phyloP scores from a whole-genome alignment of 1,140 invertebrate species.

The Drosophila kepulauana region DNA sequence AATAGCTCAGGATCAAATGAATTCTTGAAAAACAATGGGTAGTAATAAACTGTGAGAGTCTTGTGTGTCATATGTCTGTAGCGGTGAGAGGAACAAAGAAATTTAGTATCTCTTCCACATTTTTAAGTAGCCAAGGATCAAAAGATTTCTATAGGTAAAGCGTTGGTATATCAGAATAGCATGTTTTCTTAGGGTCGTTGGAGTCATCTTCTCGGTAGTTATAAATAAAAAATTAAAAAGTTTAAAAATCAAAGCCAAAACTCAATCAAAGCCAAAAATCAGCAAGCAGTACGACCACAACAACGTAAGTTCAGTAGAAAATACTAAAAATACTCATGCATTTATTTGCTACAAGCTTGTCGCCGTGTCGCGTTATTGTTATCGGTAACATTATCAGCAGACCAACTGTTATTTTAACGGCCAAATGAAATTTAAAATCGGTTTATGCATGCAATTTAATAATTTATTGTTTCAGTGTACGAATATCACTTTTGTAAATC shows the following conservation, averaged over 20 bases:
- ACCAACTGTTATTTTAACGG: background rate
- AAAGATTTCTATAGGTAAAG: no score
- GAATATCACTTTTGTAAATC: background rate
- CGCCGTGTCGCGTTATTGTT: background rate
- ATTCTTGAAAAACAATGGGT: no score
- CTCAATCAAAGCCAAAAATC: slow-evolving; percentile 43
- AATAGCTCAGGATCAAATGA: no score
- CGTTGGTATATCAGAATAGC: no score
- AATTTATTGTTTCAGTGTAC: background rate
- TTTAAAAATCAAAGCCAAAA: slow-evolving; percentile 42
- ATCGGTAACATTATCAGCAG: background rate
- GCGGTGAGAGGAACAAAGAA: no score
- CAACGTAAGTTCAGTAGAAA: slow-evolving; percentile 22
- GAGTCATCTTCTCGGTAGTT: slow-evolving; percentile 71
- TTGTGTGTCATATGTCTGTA: no score
- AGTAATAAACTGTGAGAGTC: no score
- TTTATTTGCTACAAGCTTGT: no score
- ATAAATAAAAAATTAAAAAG: slow-evolving; percentile 62
- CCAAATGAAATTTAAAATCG: no score
- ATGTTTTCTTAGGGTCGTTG: no score
- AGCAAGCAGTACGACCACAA: slow-evolving; percentile 42
- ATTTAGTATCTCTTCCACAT: no score
- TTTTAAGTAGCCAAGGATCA: no score
- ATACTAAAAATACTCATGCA: slow-evolving; percentile 5
- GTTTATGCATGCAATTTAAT: background rate